These are phyloP conservation scores for Apis dorsata DNA, from an alignment of 1,140 invertebrate species.

Conservation along the genomic window DNA sequence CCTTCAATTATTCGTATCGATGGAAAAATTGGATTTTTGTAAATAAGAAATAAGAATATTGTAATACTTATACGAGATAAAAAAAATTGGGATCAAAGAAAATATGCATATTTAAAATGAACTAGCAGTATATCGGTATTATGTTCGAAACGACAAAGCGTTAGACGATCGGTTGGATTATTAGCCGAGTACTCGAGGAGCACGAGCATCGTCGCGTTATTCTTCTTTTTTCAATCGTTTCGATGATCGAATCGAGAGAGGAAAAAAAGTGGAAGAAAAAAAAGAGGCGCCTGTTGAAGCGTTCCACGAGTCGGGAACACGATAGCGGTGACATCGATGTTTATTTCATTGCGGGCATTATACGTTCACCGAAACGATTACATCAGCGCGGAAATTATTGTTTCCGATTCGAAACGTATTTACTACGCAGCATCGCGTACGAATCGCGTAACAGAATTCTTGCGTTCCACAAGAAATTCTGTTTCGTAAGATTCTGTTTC, in stretches of 20 bases:
- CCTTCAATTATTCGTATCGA: neutral
- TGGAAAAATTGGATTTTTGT: neutral
- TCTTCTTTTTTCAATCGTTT: neutral
- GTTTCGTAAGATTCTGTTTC: slow-evolving; percentile 41
- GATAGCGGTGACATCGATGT: slow-evolving; percentile 28
- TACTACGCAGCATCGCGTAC: slow-evolving; percentile 22
- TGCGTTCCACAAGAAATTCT: slow-evolving; percentile 30
- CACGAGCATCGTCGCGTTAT: neutral
- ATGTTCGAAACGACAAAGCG: too few species aligned
- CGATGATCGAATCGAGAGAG: neutral
- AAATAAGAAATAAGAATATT: too few species aligned
- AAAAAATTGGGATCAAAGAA: too few species aligned
- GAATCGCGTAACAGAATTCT: slow-evolving; percentile 36
- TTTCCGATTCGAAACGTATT: slow-evolving; percentile 48
- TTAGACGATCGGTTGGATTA: too few species aligned
- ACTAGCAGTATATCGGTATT: too few species aligned
- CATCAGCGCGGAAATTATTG: slow-evolving; percentile 53
- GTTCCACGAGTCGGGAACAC: neutral
- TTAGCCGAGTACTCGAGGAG: too few species aligned
- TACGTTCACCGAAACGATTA: slow-evolving; percentile 48
- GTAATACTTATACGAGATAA: too few species aligned
- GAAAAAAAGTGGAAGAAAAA: neutral
- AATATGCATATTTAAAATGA: too few species aligned
- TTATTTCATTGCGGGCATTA: slow-evolving; percentile 48
- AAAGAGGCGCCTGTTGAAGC: neutral